These are phyloP conservation scores for Apamea epomidion DNA, from an alignment of 2,888 invertebrate genomes.

Conservation along the genomic window DNA sequence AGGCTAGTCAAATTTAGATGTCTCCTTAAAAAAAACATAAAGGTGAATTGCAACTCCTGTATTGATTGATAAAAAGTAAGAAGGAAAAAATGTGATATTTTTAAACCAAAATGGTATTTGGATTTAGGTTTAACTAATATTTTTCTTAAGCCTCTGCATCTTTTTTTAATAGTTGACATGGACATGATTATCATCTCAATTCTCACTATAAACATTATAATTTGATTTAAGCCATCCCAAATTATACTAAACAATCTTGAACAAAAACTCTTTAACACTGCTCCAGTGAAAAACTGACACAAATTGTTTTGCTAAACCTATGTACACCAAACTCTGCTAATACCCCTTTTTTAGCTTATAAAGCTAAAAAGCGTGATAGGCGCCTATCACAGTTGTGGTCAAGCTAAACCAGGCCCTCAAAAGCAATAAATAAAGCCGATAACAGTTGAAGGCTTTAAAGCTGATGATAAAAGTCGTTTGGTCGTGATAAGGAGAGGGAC, in stretches of 20 bases:
- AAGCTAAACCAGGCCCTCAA: constrained; percentile 30
- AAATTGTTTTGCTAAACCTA: not conserved
- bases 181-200: not conserved
- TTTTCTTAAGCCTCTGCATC: not conserved
- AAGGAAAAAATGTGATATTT: not conserved
- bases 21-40: not conserved
- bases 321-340: not conserved
- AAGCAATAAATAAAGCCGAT: constrained; percentile 59
- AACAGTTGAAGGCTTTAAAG: constrained; percentile 53
- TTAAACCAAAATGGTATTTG: not conserved
- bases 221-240: too few relatives aligned
- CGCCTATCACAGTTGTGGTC: constrained; percentile 39
- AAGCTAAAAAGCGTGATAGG: constrained; percentile 15
- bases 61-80: not conserved
- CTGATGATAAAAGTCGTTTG: constrained; percentile 63
- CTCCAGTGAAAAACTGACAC: not conserved
- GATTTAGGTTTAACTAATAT: not conserved
- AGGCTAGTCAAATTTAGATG: not conserved
- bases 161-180: not conserved
- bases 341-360: not conserved
- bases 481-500: constrained; percentile 40
- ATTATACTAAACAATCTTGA: not conserved
- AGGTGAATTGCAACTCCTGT: not conserved
- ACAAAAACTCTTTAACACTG: not conserved
- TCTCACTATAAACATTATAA: not conserved